phyloP scores from a whole-genome alignment of 2,113 vertebrate species.

The Enhydra lutris region DNA sequence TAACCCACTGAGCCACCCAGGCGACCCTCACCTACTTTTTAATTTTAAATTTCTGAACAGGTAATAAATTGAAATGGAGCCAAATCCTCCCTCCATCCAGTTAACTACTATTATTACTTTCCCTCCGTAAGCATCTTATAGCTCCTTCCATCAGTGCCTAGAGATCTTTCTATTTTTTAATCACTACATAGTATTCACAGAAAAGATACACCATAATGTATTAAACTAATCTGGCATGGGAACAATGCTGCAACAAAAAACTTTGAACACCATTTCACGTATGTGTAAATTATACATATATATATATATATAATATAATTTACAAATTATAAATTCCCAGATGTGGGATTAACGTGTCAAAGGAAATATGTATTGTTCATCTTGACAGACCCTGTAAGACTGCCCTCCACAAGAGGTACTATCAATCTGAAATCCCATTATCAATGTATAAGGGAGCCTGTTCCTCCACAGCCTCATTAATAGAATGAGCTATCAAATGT shows the following conservation, averaged over 20 bases:
- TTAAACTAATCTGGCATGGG: neutral
- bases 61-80: neutral
- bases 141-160: neutral
- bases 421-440: neutral
- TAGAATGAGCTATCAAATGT: neutral
- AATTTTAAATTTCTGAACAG: neutral
- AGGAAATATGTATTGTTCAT: neutral
- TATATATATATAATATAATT: no score
- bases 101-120: neutral
- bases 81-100: neutral
- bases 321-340: neutral
- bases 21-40: neutral
- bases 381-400: neutral
- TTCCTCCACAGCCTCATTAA: neutral
- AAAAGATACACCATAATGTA: neutral
- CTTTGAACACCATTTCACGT: neutral
- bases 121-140: neutral
- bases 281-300: neutral
- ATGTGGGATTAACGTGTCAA: neutral
- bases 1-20: no score
- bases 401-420: neutral
- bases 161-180: neutral
- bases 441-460: neutral
- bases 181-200: neutral
- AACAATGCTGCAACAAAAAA: neutral